phyloP scores from a whole-genome alignment of 2,797 vertebrate species.

The Agapornis canus region DNA sequence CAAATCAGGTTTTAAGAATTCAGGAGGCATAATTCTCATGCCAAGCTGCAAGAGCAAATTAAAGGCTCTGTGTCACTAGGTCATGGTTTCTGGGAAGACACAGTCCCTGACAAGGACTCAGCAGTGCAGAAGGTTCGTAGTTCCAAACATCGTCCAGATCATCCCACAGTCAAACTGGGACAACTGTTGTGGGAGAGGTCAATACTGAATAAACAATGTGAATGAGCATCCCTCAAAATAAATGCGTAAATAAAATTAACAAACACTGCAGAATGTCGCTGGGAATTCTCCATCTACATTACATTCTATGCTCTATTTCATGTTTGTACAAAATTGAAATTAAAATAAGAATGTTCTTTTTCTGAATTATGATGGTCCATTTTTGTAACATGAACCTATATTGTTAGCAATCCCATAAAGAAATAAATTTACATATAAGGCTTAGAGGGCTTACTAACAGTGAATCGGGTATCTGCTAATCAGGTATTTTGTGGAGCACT shows the following conservation, averaged over 20 bases:
- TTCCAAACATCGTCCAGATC: background rate
- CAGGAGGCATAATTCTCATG: background rate
- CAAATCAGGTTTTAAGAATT: rapidly evolving
- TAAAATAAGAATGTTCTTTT: background rate
- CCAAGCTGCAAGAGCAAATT: background rate
- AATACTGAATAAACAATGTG: background rate
- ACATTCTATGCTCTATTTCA: background rate
- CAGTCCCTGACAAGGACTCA: background rate
- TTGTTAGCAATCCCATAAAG: background rate
- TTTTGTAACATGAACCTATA: background rate
- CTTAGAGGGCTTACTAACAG: background rate
- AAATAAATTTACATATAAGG: background rate
- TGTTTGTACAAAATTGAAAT: background rate
- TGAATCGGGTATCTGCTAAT: background rate
- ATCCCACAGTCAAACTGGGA: background rate
- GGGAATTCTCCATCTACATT: background rate
- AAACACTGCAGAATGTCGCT: background rate
- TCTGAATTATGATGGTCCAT: background rate
- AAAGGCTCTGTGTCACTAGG: background rate
- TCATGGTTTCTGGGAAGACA: background rate
- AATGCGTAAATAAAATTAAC: background rate
- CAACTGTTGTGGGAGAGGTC: background rate
- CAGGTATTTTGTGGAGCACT: background rate
- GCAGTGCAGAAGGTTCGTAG: background rate
- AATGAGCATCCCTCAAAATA: background rate